Evolutionary conservation across 2,888 invertebrate genomes (phyloP), one percentile per base, ranked within the genome.

Genomic region (Lottia gigantea): DNA sequence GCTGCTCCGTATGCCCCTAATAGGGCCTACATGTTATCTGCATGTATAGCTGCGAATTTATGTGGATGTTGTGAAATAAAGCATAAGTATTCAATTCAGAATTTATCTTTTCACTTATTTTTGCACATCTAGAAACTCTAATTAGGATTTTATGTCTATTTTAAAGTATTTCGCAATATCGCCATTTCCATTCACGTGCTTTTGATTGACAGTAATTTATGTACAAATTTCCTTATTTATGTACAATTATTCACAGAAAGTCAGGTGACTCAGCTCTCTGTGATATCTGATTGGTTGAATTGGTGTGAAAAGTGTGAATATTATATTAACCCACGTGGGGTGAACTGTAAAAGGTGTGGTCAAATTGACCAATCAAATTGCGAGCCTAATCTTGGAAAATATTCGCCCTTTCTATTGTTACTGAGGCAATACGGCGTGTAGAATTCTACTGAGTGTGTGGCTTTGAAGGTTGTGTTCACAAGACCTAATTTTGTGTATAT

Each of bases 271-370:
- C 67, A 61, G 63, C 68, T 45, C 71, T 61, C 68, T 55, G 6
- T 12, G 47, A 6, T 12, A 26, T 62, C 45, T 46, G 46, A 77
- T 77, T 77, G 77, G 77, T 26, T 63, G 14, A 62, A 14, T 3
- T 31, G 26, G 63, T 46, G 46, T 62, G 46, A 49, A 63, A 65
- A 73, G 68, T 74, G 82, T 78, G 74, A 80, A 81, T 82, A 80
- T 66, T 69, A 77, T 79, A 81, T 78, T 74, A 82, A 76, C 79
- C 82, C 85, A 86, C 86, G 85, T 86, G 83, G 81, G 80, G 80
- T 80, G 19, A 23, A 71, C 70, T 77, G 74, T 75, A 70, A 74
- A 68, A 76, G 78, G 72, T 76, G 70, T 64, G 69, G 72, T 70
- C 61, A 65, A 61, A 47, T 46, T 55, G 46, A 23, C 55, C 55